These are phyloP conservation scores for Leptatherina wallacei DNA, from an alignment of 2,797 vertebrate genomes.

Conservation along the genomic window DNA sequence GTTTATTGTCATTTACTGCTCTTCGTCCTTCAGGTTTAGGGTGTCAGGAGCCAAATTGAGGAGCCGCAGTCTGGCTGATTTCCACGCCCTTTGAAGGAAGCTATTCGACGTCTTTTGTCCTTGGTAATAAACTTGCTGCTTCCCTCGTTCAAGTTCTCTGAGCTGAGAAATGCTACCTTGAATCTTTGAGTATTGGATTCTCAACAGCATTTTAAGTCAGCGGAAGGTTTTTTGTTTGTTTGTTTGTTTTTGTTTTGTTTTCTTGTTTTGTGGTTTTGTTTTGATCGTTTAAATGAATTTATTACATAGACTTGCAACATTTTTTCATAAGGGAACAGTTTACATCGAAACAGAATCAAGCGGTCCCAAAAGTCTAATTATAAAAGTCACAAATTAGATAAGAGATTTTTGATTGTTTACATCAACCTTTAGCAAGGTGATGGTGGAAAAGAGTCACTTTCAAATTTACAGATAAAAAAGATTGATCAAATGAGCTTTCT, in stretches of 20 bases:
- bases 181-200: constrained; percentile 12
- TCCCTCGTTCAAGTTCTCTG: constrained; percentile 94
- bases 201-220: neutral
- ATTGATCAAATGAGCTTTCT: constrained; percentile 3
- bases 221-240: neutral
- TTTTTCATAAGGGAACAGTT: neutral
- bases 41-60: constrained; percentile 90
- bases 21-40: constrained; percentile 84
- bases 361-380: neutral
- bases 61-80: constrained; percentile 85
- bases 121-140: constrained; percentile 99
- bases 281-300: neutral
- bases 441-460: neutral
- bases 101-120: constrained; percentile 93
- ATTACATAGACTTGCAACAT: neutral
- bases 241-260: no score
- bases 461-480: neutral
- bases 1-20: constrained; percentile 68
- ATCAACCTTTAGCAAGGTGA: neutral
- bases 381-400: neutral
- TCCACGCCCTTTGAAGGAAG: constrained; percentile 80
- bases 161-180: constrained; percentile 48
- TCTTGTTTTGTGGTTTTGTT: no score
- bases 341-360: neutral
- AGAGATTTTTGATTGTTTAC: neutral